A percentile compares a stretch with the other conserved stretches of the same genome.
These are phyloP conservation scores for Trileptium ribeirensis DNA, from an alignment of 2,888 invertebrate genomes.

Conservation along the genomic window DNA sequence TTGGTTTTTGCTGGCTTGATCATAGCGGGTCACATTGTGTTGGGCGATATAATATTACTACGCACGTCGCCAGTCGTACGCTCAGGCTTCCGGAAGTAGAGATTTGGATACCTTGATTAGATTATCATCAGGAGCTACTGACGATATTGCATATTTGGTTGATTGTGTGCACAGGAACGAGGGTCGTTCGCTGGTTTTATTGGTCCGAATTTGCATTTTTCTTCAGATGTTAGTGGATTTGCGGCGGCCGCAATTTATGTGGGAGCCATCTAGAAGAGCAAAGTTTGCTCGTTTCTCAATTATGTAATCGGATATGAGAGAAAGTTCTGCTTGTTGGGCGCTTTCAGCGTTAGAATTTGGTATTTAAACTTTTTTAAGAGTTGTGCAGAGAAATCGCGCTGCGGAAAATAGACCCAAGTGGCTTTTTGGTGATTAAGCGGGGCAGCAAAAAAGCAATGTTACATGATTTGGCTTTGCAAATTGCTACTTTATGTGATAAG, in stretches of 20 bases:
- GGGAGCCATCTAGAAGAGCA: neutral
- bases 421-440: neutral
- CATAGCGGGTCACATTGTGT: neutral
- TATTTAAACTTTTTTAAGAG: neutral
- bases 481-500: neutral
- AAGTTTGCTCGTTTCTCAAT: neutral
- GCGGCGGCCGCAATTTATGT: conserved; percentile 9
- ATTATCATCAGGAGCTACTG: neutral
- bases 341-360: neutral
- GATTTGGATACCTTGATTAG: neutral
- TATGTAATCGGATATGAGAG: neutral
- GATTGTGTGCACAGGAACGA: neutral
- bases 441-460: neutral
- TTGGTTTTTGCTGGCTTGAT: neutral
- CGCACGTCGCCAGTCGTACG: too few relatives aligned
- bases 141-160: neutral
- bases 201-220: neutral
- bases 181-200: neutral
- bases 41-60: neutral
- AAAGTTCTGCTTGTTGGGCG: neutral
- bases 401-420: neutral
- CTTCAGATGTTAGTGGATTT: neutral
- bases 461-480: neutral
- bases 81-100: too few relatives aligned
- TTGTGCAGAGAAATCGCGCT: neutral